Conservation (phyloP, 2,113 vertebrate genomes). For the Myrmecophaga tridactyla region DNA sequence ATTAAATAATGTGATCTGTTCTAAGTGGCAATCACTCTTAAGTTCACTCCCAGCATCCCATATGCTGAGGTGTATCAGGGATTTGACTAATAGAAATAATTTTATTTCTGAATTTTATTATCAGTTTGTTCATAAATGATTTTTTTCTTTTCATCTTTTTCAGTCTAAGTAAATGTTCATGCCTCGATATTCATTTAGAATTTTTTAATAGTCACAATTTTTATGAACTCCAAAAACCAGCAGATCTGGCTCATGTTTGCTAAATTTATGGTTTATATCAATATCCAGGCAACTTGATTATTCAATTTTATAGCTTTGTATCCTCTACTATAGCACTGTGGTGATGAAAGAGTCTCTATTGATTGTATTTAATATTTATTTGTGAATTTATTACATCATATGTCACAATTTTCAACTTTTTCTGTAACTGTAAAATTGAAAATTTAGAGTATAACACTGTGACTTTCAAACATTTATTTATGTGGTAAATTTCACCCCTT, state of each 20-base stretch:
- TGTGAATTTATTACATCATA: not conserved
- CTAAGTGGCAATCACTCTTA: not conserved
- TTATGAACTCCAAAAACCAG: not conserved
- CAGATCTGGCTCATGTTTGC: not conserved
- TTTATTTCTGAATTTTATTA: not conserved
- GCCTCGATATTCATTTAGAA: too few species aligned
- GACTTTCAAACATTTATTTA: not conserved
- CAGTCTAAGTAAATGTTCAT: not conserved
- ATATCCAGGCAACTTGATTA: not conserved
- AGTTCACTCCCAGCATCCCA: not conserved
- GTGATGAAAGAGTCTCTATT: not conserved
- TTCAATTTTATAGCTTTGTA: not conserved
- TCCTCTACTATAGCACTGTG: not conserved
- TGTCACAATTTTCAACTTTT: not conserved
- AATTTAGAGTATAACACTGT: not conserved
- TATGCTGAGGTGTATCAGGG: not conserved
- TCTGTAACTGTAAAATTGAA: not conserved
- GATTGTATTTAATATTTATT: not conserved
- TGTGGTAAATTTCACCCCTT: too few species aligned
- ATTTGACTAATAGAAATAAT: not conserved
- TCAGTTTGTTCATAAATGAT: not conserved
- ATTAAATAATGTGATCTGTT: not conserved
- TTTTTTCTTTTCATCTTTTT: not conserved
- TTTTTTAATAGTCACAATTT: not conserved
- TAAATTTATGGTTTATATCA: not conserved